Evolutionary conservation across 1,140 invertebrate genomes (phyloP).

Genomic region (Cherax destructor): DNA sequence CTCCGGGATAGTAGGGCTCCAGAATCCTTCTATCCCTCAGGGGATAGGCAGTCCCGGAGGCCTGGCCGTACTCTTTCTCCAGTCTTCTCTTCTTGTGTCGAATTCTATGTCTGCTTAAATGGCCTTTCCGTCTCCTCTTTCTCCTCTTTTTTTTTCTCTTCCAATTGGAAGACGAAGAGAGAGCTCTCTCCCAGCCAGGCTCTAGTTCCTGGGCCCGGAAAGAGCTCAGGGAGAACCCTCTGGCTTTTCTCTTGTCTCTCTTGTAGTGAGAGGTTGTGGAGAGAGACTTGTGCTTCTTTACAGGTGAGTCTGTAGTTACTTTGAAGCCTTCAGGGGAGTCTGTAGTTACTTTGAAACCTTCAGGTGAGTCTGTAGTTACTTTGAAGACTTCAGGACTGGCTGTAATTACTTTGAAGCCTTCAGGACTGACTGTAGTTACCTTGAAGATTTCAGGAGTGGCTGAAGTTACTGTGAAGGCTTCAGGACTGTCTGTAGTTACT

Average conservation of each 20-base stretch:
- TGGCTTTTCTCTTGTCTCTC: slow-evolving; percentile 19
- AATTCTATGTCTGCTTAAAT: slow-evolving; percentile 25
- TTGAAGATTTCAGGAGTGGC: not conserved
- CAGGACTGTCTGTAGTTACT: too few species aligned
- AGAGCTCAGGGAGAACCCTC: not conserved
- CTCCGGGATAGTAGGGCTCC: slow-evolving; percentile 9
- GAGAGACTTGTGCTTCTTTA: not conserved
- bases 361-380: not conserved
- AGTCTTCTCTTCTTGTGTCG: slow-evolving; percentile 34
- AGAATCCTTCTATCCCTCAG: too few species aligned
- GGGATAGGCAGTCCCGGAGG: too few species aligned
- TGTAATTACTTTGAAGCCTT: too few species aligned
- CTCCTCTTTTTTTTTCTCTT: not conserved
- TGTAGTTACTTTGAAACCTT: not conserved
- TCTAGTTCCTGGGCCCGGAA: not conserved
- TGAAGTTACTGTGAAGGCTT: not conserved
- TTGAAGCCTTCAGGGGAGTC: not conserved
- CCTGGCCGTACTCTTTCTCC: not conserved
- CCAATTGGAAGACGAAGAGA: slow-evolving; percentile 21
- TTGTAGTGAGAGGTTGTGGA: not conserved
- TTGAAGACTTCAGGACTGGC: not conserved
- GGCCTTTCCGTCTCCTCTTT: not conserved
- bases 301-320: not conserved
- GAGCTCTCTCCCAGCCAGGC: not conserved
- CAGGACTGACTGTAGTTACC: too few species aligned